Evolutionary conservation across 2,797 vertebrate genomes (phyloP), one percentile per base, ranked within the genome.

Genomic region (Thalassophryne amazonica): DNA sequence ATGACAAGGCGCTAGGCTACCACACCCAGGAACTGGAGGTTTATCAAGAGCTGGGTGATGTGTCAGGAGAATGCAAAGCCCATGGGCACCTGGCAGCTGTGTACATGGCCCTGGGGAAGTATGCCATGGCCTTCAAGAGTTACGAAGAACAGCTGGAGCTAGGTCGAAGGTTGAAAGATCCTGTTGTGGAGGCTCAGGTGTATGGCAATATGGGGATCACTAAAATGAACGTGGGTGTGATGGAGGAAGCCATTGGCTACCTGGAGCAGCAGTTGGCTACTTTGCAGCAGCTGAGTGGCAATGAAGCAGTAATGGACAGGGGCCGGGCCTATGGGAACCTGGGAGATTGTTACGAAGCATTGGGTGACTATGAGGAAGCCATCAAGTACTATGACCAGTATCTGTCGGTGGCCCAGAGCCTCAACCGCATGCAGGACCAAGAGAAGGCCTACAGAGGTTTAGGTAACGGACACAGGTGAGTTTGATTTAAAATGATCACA

Each of bases 191-290:
- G 81, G 96, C 96, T 21, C 96, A 98, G 68, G 97, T 97, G 48
- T 97, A 97, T 0, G 97, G 97, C 42, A 99, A 99, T 84, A 98
- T 99, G 96, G 97, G 96, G 69, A 98, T 99, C 83, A 98, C 97
- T 9, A 98, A 98, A 89, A 99, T 99, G 95, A 99, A 98, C 90
- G 95, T 97, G 88, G 95, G 91, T 0, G 92, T 98, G 71, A 93
- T 97, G 92, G 97, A 99, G 73, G 96, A 98, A 27, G 97, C 97
- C 23, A 97, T 99, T 0, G 97, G 97, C 62, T 98, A 97, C 86
- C 93, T 99, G 0, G 97, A 99, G 77, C 96, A 98, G 85, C 96
- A 99, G 78, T 71, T 99, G 72, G 96, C 96, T 70, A 97, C 93
- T 77, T 86, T 98, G 73, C 96, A 99, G 85, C 97, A 99, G 84